phyloP scores from a whole-genome alignment of 2,113 vertebrate species.

The Nycticebus coucang region DNA sequence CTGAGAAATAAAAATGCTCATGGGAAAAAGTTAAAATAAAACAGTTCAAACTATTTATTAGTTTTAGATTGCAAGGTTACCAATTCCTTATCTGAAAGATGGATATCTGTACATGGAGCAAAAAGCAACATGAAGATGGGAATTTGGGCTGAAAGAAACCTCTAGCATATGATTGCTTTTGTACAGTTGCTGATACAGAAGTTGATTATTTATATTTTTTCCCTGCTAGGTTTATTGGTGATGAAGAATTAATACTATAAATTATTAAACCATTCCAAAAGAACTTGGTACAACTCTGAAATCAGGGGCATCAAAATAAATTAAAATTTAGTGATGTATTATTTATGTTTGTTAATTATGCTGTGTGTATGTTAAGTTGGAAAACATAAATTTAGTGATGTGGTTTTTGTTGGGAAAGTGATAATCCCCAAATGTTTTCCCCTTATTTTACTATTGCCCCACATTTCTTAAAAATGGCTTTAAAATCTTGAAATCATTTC shows the following conservation, averaged over 20 bases:
- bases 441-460: not conserved
- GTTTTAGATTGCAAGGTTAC: not conserved
- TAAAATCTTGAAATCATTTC: not conserved
- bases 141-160: not conserved
- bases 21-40: constrained; percentile 37
- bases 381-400: not conserved
- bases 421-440: not conserved
- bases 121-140: not conserved
- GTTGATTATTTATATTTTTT: not conserved
- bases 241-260: not conserved
- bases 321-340: not conserved
- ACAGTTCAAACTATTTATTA: not conserved
- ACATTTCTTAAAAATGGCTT: not conserved
- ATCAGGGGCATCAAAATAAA: constrained; percentile 22
- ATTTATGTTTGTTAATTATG: not conserved
- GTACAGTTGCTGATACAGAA: not conserved
- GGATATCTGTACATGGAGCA: not conserved
- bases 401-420: not conserved
- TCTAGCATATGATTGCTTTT: not conserved
- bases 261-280: not conserved
- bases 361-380: not conserved
- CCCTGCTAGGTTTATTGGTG: not conserved
- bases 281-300: not conserved
- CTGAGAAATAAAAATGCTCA: not conserved
- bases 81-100: constrained; percentile 14